Percentiles rank a stretch among this genome's conserved stretches.
Evolutionary conservation across 1,140 invertebrate species (phyloP).

Genomic region (Myzus persicae): DNA sequence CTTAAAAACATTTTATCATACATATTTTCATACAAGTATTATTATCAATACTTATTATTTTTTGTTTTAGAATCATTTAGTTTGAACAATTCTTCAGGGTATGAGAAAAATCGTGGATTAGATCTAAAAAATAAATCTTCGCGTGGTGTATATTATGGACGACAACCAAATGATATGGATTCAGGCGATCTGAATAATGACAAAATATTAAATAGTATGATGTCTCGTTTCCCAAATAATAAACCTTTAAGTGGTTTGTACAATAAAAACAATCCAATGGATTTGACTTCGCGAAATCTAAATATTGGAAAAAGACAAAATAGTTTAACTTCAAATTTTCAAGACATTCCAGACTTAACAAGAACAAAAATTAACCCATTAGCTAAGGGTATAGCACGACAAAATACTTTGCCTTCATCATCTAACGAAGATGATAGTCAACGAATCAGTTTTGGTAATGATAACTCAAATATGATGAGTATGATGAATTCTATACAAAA

Average conservation of each 20-base stretch:
- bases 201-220: too few species aligned
- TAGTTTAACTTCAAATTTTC: neutral
- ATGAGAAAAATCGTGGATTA: neutral
- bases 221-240: too few species aligned
- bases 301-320: neutral
- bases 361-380: neutral
- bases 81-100: neutral
- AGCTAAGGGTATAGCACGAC: neutral
- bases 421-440: neutral
- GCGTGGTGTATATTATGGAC: too few species aligned
- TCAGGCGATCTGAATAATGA: too few species aligned
- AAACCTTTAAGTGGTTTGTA: too few species aligned
- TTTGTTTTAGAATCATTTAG: neutral
- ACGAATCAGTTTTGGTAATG: neutral
- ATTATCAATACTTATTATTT: neutral
- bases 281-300: neutral
- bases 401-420: neutral
- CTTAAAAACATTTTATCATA: neutral
- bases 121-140: neutral
- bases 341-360: neutral
- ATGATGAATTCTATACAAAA: neutral
- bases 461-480: neutral
- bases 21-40: neutral
- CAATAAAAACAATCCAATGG: too few species aligned
- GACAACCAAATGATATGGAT: too few species aligned